Evolutionary conservation across 1,140 invertebrate genomes (phyloP), one percentile per base, ranked within the genome.

Genomic region (Brachionus plicatilis): DNA sequence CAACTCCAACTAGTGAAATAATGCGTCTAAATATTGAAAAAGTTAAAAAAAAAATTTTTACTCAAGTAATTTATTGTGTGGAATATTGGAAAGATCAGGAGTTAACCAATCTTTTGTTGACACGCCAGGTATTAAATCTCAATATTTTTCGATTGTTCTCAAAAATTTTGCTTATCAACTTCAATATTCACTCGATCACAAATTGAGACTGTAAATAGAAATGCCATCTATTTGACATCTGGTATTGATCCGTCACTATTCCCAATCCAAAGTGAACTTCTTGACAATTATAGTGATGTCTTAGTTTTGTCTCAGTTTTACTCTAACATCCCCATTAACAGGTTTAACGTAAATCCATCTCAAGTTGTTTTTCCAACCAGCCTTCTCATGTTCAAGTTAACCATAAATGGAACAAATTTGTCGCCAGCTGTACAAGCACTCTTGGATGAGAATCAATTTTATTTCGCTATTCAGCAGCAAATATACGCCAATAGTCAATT

Each of bases 221-320:
- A 72, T 41, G 29, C 68, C 14, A 47, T 72, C 33, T 72, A 72
- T 17, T 9, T 43, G 9, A 43, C 33, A 41, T 72, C 68, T 43
- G 33, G 37, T 3, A 45, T 72, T 11, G 33, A 72, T 20, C 29
- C 33, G 7, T 41, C 37, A n/a, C 33, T 17, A 9, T 72, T 72
- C 2, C 29, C 17, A 17, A 72, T 72, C 8, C 12, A 43, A 37
- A 43, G n/a, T 8, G 7, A 41, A 43, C 41, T 72, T 3, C 17
- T 72, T 20, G 68, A 72, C 41, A 43, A 20, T 11, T 72, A 72
- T 20, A 3, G 9, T 11, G 68, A 72, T 20, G 37, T 43, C 7
- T 47, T 72, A 72, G 68, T 72, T 45, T 43, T 72, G 17, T 72
- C 68, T 43, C 33, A 72, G 9, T 72, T 72, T 72, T 72, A 72